Evolutionary conservation across 2,113 vertebrate species (phyloP).

Genomic region (Hoplias malabaricus): DNA sequence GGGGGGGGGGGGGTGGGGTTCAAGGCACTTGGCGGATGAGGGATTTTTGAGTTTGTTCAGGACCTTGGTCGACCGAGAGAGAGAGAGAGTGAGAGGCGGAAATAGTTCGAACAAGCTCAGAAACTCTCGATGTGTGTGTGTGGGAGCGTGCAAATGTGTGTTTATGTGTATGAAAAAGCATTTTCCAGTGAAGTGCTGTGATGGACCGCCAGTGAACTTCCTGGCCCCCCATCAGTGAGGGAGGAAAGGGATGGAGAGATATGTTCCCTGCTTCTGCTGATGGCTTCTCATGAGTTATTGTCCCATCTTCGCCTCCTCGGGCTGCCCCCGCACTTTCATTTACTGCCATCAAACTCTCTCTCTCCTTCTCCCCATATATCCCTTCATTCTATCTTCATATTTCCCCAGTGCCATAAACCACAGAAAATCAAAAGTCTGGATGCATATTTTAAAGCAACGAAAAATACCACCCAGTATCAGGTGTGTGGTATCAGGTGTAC

Average conservation of each 20-base stretch:
- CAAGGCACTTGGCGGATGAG: not conserved
- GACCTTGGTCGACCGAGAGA: not conserved
- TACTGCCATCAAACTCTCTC: conserved; percentile 18
- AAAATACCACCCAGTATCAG: no score
- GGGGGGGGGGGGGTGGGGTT: not conserved
- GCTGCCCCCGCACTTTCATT: conserved; percentile 27
- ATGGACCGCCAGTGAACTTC: conserved; percentile 32
- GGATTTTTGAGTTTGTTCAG: not conserved
- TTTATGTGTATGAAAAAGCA: conserved; percentile 29
- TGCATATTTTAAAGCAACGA: no score
- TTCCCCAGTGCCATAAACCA: not conserved
- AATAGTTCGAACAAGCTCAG: not conserved
- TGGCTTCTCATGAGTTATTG: conserved; percentile 33
- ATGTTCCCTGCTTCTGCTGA: conserved; percentile 7
- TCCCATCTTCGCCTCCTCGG: not conserved
- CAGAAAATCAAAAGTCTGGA: not conserved
- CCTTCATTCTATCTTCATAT: not conserved
- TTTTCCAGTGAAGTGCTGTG: conserved; percentile 12
- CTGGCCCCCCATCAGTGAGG: not conserved
- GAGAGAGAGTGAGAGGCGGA: not conserved
- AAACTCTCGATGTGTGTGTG: conserved; percentile 1
- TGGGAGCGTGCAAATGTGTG: not conserved
- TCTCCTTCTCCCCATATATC: not conserved
- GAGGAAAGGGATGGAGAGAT: conserved; percentile 24
- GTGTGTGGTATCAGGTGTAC: no score